Evolutionary conservation across 1,140 invertebrate genomes (phyloP), one percentile per base, ranked within the genome.

Genomic region (Drosophila pruinosa): DNA sequence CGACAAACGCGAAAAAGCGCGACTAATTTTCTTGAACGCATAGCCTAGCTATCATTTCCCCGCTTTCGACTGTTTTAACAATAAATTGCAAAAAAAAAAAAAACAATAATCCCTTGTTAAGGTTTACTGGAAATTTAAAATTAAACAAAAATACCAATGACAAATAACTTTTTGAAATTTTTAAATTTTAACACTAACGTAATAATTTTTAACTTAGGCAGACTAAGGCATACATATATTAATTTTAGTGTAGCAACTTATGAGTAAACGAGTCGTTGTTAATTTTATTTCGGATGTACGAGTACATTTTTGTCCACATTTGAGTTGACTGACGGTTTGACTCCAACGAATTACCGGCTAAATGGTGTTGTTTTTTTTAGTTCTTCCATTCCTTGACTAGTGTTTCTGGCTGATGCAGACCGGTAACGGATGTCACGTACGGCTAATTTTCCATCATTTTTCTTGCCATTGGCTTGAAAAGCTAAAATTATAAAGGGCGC

Each of bases 361-460:
- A n/a, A n/a, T n/a, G n/a, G n/a, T n/a, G n/a, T n/a, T n/a, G n/a
- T 38, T 38, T 10, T 38, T 38, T 38, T 38, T 38, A 14, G 4
- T 38, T 38, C 14, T 38, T 38, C 36, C 28, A 31, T n/a, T n/a
- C n/a, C n/a, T n/a, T n/a, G n/a, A 31, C 28, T 10, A 31, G n/a
- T n/a, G n/a, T n/a, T 12, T n/a, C 31, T 34, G 31, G 12, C 10
- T 21, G 4, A 6, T 47, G 59, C 31, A 54, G 24, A 54, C 39
- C 53, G 47, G 36, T 28, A 12, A 68, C 74, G 82, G 82, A 75
- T 82, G 82, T 86, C 82, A 86, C 82, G 82, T 88, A 78, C 82
- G 78, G 71, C 78, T 78, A 71, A 86, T 88, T 86, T 86, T 88
- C 78, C 71, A 88, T 62, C 78, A 88, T 62, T 76, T 88, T 86